Percentiles rank a stretch among this genome's conserved stretches.
Evolutionary conservation across 2,888 invertebrate genomes (phyloP).

Genomic region (Thalpophila matura): DNA sequence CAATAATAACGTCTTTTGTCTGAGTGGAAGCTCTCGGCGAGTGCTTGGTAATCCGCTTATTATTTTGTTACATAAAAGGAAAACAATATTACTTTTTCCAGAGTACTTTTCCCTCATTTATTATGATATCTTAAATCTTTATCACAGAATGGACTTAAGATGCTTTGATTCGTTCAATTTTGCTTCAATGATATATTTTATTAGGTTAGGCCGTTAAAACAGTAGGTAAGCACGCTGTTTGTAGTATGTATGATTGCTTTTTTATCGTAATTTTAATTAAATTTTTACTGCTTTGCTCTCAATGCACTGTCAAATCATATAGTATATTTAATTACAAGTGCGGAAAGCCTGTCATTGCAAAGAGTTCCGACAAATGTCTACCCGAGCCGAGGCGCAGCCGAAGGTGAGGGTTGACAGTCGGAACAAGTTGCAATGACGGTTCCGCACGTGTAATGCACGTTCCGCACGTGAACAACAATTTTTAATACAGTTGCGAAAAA

Average conservation of each 20-base stretch:
- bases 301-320: slow-evolving; percentile 39
- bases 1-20: slow-evolving; percentile 42
- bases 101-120: not conserved
- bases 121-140: not conserved
- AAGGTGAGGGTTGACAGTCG: too few relatives aligned
- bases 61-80: slow-evolving; percentile 38
- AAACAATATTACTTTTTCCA: slow-evolving; percentile 38
- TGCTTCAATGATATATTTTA: slow-evolving; percentile 29
- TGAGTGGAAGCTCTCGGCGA: slow-evolving; percentile 22
- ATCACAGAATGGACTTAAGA: not conserved
- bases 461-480: too few relatives aligned
- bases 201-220: slow-evolving; percentile 35
- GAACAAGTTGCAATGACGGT: too few relatives aligned
- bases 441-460: too few relatives aligned
- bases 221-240: slow-evolving; percentile 60
- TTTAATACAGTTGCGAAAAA: too few relatives aligned
- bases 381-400: too few relatives aligned
- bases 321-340: too few relatives aligned
- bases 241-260: slow-evolving; percentile 36
- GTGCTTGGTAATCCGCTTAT: slow-evolving; percentile 48
- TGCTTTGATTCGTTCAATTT: slow-evolving; percentile 16
- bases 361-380: too few relatives aligned
- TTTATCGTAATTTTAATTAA: slow-evolving; percentile 44
- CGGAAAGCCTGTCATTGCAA: too few relatives aligned
- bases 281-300: slow-evolving; percentile 43